A percentile compares a stretch with the other conserved stretches of the same genome.
Conservation (phyloP, 1,140 invertebrate genomes). For the Elysia chlorotica region DNA sequence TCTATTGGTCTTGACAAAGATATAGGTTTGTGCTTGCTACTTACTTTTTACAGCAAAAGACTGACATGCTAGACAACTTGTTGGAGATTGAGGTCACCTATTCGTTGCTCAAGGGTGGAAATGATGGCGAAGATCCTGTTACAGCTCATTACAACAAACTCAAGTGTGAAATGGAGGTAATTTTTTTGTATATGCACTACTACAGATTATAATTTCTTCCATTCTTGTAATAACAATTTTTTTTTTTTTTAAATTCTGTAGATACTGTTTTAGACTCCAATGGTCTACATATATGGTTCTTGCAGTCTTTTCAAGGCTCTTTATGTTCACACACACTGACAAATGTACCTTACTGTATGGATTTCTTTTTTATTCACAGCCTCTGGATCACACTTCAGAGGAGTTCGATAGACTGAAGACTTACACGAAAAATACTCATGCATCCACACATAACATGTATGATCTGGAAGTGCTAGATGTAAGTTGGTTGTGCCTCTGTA, state of each 20-base stretch:
- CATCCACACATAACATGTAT: conserved; percentile 56
- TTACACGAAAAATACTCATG: conserved; percentile 59
- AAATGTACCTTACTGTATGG: too few relatives aligned
- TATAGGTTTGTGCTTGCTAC: neutral
- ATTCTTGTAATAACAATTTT: too few relatives aligned
- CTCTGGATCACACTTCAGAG: conserved; percentile 71
- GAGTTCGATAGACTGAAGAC: conserved; percentile 70
- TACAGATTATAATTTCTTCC: too few relatives aligned
- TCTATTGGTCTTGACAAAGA: neutral
- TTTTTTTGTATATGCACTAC: neutral
- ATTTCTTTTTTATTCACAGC: conserved; percentile 64
- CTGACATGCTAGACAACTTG: conserved; percentile 89
- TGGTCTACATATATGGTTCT: too few relatives aligned
- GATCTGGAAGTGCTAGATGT: conserved; percentile 56
- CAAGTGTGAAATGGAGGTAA: conserved; percentile 76
- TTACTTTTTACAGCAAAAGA: conserved; percentile 69
- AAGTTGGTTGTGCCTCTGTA: conserved; percentile 8
- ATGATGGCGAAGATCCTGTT: conserved; percentile 71
- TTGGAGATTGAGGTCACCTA: conserved; percentile 96
- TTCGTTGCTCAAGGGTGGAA: conserved; percentile 74
- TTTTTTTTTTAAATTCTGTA: too few relatives aligned
- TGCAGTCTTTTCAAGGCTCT: too few relatives aligned
- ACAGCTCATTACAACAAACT: conserved; percentile 90
- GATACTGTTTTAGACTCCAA: too few relatives aligned
- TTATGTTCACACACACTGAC: too few relatives aligned